Evolutionary conservation across 2,888 invertebrate genomes (phyloP).

Genomic region (Chrysolina haemoptera): DNA sequence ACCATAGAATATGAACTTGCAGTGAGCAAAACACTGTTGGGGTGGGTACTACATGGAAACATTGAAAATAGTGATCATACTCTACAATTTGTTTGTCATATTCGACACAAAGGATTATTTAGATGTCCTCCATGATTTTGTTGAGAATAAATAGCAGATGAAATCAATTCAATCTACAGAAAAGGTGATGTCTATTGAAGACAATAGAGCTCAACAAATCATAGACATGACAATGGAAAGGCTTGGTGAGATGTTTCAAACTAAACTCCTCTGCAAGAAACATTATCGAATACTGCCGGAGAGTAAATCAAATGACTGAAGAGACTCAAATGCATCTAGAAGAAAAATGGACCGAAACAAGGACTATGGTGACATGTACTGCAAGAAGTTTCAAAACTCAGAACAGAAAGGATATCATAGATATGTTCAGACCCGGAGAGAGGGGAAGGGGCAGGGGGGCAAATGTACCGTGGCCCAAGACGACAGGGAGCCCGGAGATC

Average conservation of each 20-base stretch:
- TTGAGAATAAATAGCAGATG: too few species aligned
- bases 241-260: background rate
- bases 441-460: too few species aligned
- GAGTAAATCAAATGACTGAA: background rate
- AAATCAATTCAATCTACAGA: background rate
- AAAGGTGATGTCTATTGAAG: background rate
- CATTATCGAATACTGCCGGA: background rate
- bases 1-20: background rate
- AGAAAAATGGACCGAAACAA: background rate
- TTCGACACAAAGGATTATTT: background rate
- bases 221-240: background rate
- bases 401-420: background rate
- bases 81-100: background rate
- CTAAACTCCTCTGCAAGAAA: background rate
- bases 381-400: background rate
- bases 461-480: too few species aligned
- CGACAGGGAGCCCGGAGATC: too few species aligned
- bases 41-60: background rate
- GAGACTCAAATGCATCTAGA: background rate
- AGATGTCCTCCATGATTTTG: conserved; percentile 1
- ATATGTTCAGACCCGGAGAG: too few species aligned
- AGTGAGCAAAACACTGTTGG: background rate
- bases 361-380: background rate
- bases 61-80: background rate
- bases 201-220: background rate